A percentile compares a stretch with the other conserved stretches of the same genome.
Conservation (phyloP, 2,113 vertebrate genomes). For the Apus apus region DNA sequence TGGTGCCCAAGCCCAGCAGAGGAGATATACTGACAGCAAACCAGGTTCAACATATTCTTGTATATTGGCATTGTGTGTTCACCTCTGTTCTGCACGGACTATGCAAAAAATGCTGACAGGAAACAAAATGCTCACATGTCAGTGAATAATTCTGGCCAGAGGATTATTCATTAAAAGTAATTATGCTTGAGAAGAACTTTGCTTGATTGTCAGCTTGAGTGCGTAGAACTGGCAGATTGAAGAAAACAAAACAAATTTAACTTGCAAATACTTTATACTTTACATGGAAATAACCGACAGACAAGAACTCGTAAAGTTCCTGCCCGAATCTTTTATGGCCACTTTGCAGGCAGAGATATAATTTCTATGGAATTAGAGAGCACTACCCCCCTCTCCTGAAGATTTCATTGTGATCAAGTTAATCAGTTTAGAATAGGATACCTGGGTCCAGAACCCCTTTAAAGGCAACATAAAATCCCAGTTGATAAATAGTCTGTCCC, state of each 20-base stretch:
- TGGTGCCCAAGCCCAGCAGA: background rate
- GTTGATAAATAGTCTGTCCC: background rate
- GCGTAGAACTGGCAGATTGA: background rate
- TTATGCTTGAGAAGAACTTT: background rate
- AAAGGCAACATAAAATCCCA: background rate
- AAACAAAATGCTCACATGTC: background rate
- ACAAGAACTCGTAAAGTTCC: background rate
- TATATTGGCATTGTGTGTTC: background rate
- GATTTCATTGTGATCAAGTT: background rate
- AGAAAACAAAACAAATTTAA: slow-evolving; percentile 28
- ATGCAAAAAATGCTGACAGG: background rate
- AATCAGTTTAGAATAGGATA: background rate
- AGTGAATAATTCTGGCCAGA: background rate
- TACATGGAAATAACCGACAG: background rate
- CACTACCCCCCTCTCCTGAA: background rate
- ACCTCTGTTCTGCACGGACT: background rate
- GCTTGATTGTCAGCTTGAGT: background rate
- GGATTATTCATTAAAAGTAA: background rate
- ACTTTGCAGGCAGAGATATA: background rate
- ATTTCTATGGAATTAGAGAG: background rate
- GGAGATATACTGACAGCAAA: background rate
- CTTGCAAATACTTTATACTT: background rate
- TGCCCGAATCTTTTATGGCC: background rate
- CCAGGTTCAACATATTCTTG: background rate
- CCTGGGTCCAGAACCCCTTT: background rate